These are phyloP conservation scores for Pheosia tremula DNA, from an alignment of 2,888 invertebrate genomes.

Conservation along the genomic window DNA sequence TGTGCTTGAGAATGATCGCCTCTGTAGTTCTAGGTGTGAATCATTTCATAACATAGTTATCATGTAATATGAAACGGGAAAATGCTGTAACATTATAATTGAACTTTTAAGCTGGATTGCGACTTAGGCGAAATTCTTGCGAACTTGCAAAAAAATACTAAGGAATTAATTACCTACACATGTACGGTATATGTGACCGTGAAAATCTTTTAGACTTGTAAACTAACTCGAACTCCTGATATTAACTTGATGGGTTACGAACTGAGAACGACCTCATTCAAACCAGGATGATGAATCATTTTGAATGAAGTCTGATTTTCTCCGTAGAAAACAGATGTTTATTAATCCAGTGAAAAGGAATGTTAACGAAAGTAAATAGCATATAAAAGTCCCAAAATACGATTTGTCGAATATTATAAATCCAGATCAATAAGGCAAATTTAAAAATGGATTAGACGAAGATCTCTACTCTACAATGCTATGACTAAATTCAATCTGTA, in stretches of 20 bases:
- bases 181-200: slow-evolving; percentile 21
- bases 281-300: slow-evolving; percentile 23
- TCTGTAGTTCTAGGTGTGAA: too few relatives aligned
- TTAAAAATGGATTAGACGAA: too few relatives aligned
- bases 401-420: too few relatives aligned
- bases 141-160: slow-evolving; percentile 18
- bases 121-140: slow-evolving; percentile 16
- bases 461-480: too few relatives aligned
- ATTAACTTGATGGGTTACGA: slow-evolving; percentile 13
- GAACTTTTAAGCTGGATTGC: slow-evolving; percentile 10
- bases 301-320: slow-evolving; percentile 37
- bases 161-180: slow-evolving; percentile 5
- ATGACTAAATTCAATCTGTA: too few relatives aligned
- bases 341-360: not conserved
- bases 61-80: not conserved
- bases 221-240: slow-evolving; percentile 16
- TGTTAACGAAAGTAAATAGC: too few relatives aligned
- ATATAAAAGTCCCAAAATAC: too few relatives aligned
- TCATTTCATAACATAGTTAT: not conserved
- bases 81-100: not conserved
- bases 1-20: too few relatives aligned
- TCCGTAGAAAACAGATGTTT: slow-evolving; percentile 15
- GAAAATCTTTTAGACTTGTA: slow-evolving; percentile 28
- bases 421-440: too few relatives aligned
- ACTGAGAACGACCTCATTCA: slow-evolving; percentile 20